Evolutionary conservation across 2,888 invertebrate genomes (phyloP).

Genomic region (Diplolepis rosae): DNA sequence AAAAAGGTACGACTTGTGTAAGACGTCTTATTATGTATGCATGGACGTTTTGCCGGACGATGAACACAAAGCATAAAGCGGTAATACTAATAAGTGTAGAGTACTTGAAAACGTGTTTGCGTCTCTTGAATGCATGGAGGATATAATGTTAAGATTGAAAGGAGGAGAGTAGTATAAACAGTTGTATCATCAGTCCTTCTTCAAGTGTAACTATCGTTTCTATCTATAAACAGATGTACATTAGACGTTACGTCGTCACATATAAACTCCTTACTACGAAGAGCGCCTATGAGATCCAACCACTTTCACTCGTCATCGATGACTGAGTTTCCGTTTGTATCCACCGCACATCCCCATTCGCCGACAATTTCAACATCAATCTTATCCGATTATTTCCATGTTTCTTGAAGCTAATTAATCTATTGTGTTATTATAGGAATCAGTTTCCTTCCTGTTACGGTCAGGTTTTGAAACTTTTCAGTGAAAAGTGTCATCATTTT

Average conservation of each 20-base stretch:
- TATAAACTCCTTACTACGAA: slow-evolving; percentile 63
- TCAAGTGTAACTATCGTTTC: slow-evolving; percentile 69
- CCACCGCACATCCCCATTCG: slow-evolving; percentile 40
- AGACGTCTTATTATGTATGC: slow-evolving; percentile 54
- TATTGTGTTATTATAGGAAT: slow-evolving; percentile 29
- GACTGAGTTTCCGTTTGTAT: slow-evolving; percentile 61
- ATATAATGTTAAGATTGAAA: slow-evolving; percentile 43
- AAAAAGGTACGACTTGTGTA: slow-evolving; percentile 39
- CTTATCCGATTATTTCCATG: slow-evolving; percentile 27
- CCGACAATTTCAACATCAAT: slow-evolving; percentile 48
- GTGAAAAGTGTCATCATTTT: neutral
- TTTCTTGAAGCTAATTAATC: slow-evolving; percentile 27
- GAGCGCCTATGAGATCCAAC: slow-evolving; percentile 54
- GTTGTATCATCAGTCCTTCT: slow-evolving; percentile 68
- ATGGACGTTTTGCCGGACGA: slow-evolving; percentile 64
- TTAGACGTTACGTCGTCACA: slow-evolving; percentile 51
- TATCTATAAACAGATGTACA: slow-evolving; percentile 61
- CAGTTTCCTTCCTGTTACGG: slow-evolving; percentile 22
- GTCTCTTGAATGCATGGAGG: slow-evolving; percentile 18
- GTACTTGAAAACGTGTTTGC: slow-evolving; percentile 38
- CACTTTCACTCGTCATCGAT: slow-evolving; percentile 69
- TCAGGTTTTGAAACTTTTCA: slow-evolving; percentile 2
- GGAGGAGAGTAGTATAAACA: slow-evolving; percentile 57
- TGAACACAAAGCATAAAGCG: slow-evolving; percentile 63
- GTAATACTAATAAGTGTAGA: slow-evolving; percentile 49